Percentiles rank a stretch among this genome's conserved stretches.
phyloP scores from a whole-genome alignment of 2,113 vertebrate species.

The Malurus melanocephalus region DNA sequence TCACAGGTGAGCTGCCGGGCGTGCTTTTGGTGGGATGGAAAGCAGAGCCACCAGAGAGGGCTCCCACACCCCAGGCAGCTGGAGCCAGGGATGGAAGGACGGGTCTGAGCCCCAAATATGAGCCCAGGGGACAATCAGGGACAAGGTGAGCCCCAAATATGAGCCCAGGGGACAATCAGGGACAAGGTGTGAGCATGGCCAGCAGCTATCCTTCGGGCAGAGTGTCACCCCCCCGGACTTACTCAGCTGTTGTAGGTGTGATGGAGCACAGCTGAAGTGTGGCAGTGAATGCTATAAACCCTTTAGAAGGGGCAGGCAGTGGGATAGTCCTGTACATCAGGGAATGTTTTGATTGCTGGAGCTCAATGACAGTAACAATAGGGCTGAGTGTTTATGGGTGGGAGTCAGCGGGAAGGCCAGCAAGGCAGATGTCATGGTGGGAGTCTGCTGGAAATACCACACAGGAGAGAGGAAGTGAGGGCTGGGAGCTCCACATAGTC shows the following conservation, averaged over 20 bases:
- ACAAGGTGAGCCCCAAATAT: background rate
- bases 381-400: background rate
- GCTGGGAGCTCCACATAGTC: no score
- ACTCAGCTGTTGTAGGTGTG: rapidly evolving
- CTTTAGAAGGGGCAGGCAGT: background rate
- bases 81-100: background rate
- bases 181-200: background rate
- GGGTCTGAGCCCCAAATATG: background rate
- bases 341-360: background rate
- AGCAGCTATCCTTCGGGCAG: background rate
- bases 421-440: background rate
- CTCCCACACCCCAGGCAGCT: background rate
- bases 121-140: background rate
- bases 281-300: background rate
- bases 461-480: background rate
- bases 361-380: background rate
- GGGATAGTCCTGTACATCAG: background rate
- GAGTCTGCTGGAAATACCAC: background rate
- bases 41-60: background rate
- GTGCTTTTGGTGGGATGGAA: background rate
- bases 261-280: background rate
- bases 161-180: background rate
- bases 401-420: background rate
- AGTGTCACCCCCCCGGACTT: background rate
- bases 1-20: background rate